Percentiles rank a stretch among this genome's conserved stretches.
Conservation (phyloP, 2,888 invertebrate species). For the Empis stercorea region DNA sequence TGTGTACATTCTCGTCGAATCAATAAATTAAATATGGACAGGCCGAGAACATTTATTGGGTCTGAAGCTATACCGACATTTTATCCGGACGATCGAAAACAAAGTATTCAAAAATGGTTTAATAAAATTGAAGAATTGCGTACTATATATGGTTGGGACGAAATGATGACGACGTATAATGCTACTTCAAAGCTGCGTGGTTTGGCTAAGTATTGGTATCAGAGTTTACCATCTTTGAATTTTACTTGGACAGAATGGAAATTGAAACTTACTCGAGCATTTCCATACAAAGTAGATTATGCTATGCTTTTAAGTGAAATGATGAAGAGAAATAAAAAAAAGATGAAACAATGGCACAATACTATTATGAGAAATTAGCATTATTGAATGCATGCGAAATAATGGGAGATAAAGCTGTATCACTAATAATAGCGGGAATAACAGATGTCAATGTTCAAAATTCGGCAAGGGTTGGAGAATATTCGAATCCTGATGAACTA, state of each 20-base stretch:
- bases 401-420: slow-evolving; percentile 3
- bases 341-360: slow-evolving; percentile 5
- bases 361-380: slow-evolving; percentile 9
- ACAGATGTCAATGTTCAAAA: slow-evolving; percentile 5
- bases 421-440: slow-evolving; percentile 8
- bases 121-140: slow-evolving; percentile 8
- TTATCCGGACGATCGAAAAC: slow-evolving; percentile 7
- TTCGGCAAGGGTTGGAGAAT: slow-evolving; percentile 6
- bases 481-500: slow-evolving; percentile 5
- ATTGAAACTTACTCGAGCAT: slow-evolving; percentile 5
- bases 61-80: slow-evolving; percentile 6
- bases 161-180: slow-evolving; percentile 5
- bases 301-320: slow-evolving; percentile 3
- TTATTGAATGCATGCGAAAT: slow-evolving; percentile 5
- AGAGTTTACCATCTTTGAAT: slow-evolving; percentile 6
- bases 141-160: slow-evolving; percentile 8
- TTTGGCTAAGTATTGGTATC: slow-evolving; percentile 5
- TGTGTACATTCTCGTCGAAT: neutral
- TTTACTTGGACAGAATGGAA: slow-evolving; percentile 9
- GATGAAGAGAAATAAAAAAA: slow-evolving; percentile 1
- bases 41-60: neutral
- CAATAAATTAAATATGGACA: neutral
- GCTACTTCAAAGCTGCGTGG: slow-evolving; percentile 5
- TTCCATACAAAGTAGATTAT: slow-evolving; percentile 6
- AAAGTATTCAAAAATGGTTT: slow-evolving; percentile 4